Conservation (phyloP, 2,888 invertebrate species). For the Entomobrya proxima region DNA sequence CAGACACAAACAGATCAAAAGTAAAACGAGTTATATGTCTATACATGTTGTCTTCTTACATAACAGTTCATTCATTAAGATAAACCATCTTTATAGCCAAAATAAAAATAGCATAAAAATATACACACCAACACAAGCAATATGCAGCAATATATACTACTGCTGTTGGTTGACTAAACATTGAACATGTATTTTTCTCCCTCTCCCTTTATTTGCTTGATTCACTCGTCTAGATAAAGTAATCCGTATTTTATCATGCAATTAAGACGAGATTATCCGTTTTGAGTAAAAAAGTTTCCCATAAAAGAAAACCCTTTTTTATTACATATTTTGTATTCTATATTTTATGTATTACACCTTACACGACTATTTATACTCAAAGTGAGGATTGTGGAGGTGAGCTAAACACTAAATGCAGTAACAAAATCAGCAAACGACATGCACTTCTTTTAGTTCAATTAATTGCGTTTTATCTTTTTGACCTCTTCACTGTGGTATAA, state of each 20-base stretch:
- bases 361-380: not conserved
- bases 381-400: too few relatives aligned
- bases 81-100: constrained; percentile 45
- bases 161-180: not conserved
- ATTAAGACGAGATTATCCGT: constrained; percentile 51
- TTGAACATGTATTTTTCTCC: not conserved
- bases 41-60: too few relatives aligned
- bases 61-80: constrained; percentile 64
- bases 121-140: not conserved
- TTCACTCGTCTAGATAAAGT: constrained; percentile 11
- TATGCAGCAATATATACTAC: too few relatives aligned
- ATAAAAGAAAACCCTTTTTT: constrained; percentile 25
- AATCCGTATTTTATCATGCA: constrained; percentile 23
- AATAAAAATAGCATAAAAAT: constrained; percentile 38
- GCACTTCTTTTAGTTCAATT: constrained; percentile 18
- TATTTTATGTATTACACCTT: not conserved
- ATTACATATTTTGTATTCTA: not conserved
- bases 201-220: constrained; percentile 37
- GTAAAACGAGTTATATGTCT: constrained; percentile 53
- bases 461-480: constrained; percentile 17
- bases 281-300: constrained; percentile 38
- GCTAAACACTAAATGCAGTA: too few relatives aligned
- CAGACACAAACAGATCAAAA: not conserved
- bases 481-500: not conserved
- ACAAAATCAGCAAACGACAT: too few relatives aligned